A percentile compares a stretch with the other conserved stretches of the same genome.
These are phyloP conservation scores for Himalopsyche tibetana DNA, from an alignment of 2,888 invertebrate genomes.

Conservation along the genomic window DNA sequence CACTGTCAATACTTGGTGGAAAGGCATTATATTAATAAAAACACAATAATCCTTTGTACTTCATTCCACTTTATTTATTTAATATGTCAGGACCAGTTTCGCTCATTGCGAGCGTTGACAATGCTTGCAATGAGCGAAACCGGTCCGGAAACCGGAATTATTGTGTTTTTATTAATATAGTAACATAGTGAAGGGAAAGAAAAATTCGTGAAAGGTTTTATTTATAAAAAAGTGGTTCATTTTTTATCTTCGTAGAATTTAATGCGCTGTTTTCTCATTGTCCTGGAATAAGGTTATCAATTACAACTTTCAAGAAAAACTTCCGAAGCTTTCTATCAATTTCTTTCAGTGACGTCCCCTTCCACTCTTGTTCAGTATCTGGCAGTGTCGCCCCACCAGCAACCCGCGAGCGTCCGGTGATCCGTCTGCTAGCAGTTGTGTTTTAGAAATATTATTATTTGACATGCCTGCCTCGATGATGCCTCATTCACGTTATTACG, in stretches of 20 bases:
- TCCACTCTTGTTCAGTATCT: constrained; percentile 6
- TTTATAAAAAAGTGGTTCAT: background rate
- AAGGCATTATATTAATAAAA: too few relatives aligned
- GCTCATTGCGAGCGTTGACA: too few relatives aligned
- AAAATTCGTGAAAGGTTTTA: background rate
- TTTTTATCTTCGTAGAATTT: constrained; percentile 10
- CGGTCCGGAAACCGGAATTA: too few relatives aligned
- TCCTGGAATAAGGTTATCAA: constrained; percentile 24
- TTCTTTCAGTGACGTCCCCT: constrained; percentile 26
- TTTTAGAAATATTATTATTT: constrained; percentile 14
- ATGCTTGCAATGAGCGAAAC: too few relatives aligned
- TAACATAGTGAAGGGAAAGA: background rate
- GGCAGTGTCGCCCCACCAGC: constrained; percentile 14
- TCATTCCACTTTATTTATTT: too few relatives aligned
- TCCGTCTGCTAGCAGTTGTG: background rate
- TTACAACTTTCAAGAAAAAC: constrained; percentile 30
- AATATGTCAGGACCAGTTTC: too few relatives aligned
- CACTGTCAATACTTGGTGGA: too few relatives aligned
- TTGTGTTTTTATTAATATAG: too few relatives aligned
- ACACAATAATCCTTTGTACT: too few relatives aligned
- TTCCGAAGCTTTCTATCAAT: constrained; percentile 26
- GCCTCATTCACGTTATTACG: background rate
- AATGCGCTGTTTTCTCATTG: background rate
- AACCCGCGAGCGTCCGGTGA: background rate
- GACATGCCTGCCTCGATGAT: constrained; percentile 3